Conservation (phyloP, 2,113 vertebrate species). For the Scartelaos histophorus region DNA sequence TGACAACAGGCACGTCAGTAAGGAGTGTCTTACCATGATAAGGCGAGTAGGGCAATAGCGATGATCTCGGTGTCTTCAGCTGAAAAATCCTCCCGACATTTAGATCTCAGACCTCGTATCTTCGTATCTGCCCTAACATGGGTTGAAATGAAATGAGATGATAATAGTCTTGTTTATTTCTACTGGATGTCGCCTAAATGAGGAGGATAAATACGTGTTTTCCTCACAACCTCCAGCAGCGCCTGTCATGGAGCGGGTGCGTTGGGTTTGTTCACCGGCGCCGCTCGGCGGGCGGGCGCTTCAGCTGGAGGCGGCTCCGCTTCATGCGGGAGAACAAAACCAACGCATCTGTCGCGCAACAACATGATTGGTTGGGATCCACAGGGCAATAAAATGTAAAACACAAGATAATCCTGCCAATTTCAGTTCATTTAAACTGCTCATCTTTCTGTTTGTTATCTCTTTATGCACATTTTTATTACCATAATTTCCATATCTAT, state of each 20-base stretch:
- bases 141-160: background rate
- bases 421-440: too few relatives aligned
- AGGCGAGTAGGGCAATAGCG: background rate
- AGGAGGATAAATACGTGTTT: background rate
- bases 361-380: constrained; percentile 50
- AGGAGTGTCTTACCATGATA: constrained; percentile 2
- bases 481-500: background rate
- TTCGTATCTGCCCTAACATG: constrained; percentile 11
- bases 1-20: background rate
- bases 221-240: constrained; percentile 10
- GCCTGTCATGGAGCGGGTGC: constrained; percentile 8
- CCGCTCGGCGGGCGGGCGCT: too few relatives aligned
- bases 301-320: background rate
- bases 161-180: background rate
- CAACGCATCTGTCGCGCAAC: constrained; percentile 46
- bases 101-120: constrained; percentile 6
- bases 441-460: too few relatives aligned
- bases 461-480: background rate
- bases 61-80: constrained; percentile 1
- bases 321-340: background rate
- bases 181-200: background rate
- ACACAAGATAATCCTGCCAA: background rate
- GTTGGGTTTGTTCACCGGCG: constrained; percentile 17
- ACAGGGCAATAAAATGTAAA: background rate
- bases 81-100: constrained; percentile 33